Evolutionary conservation across 2,888 invertebrate genomes (phyloP).

Genomic region (Blomia tropicalis): DNA sequence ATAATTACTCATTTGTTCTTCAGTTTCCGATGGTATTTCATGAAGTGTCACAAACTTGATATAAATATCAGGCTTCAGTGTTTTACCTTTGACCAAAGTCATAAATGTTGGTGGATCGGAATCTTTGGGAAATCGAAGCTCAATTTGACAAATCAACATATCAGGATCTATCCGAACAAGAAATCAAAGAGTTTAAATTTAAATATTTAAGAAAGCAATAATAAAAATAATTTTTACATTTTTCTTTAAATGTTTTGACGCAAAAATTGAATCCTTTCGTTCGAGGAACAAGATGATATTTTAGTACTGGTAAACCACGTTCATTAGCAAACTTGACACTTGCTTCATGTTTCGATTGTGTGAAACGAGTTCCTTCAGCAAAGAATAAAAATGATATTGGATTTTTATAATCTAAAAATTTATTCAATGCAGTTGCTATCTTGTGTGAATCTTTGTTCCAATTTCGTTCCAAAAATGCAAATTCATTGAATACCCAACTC

Average conservation of each 20-base stretch:
- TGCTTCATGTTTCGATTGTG: constrained; percentile 64
- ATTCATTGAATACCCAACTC: constrained; percentile 90
- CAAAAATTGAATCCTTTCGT: constrained; percentile 85
- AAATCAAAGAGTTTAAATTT: not conserved
- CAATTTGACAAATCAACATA: constrained; percentile 27
- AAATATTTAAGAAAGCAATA: constrained; percentile 1
- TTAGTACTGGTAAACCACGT: constrained; percentile 63
- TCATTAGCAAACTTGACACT: constrained; percentile 71
- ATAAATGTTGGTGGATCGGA: constrained; percentile 57
- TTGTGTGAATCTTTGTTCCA: constrained; percentile 75
- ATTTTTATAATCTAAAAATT: constrained; percentile 72
- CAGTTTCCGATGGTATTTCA: constrained; percentile 53
- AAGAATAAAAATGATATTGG: constrained; percentile 69
- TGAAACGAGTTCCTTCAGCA: constrained; percentile 85
- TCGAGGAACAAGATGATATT: constrained; percentile 79
- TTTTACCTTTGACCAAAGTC: constrained; percentile 55
- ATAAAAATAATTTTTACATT: too few species aligned
- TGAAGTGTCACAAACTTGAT: constrained; percentile 65
- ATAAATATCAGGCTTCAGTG: constrained; percentile 55
- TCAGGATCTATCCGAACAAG: constrained; percentile 31
- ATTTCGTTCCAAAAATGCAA: constrained; percentile 77
- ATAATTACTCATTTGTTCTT: constrained; percentile 59
- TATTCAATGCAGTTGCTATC: constrained; percentile 59
- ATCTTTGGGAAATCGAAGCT: constrained; percentile 29
- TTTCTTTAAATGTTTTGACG: constrained; percentile 55